Conservation (phyloP, 2,888 invertebrate genomes). For the Cosmia trapezina region DNA sequence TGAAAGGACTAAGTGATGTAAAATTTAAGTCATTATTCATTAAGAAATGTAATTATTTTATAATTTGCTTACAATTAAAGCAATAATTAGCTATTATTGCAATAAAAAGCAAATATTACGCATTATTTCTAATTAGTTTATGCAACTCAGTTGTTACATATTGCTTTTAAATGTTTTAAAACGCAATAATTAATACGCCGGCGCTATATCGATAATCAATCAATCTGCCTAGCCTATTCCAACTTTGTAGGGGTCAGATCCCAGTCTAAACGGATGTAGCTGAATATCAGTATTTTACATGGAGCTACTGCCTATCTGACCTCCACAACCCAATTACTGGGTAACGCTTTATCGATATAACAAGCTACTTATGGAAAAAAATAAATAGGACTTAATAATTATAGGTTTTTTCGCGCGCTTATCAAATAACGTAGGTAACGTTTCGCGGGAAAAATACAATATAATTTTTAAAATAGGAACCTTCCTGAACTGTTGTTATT, state of each 20-base stretch:
- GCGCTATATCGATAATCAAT: background rate
- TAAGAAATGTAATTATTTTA: conserved; percentile 51
- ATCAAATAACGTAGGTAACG: background rate
- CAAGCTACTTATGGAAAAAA: background rate
- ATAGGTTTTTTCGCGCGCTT: background rate
- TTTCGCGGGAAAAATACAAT: background rate
- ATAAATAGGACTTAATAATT: background rate
- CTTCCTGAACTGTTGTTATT: background rate
- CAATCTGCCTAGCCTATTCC: too few species aligned
- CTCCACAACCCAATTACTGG: too few species aligned
- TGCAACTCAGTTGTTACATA: conserved; percentile 2
- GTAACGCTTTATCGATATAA: too few species aligned
- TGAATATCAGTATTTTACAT: too few species aligned
- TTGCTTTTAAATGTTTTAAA: background rate
- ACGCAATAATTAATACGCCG: conserved; percentile 2
- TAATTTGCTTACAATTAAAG: conserved; percentile 48
- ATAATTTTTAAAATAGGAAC: conserved; percentile 5
- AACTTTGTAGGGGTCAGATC: too few species aligned
- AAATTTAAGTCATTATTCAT: conserved; percentile 63
- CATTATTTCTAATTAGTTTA: conserved; percentile 41
- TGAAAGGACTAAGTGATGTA: conserved; percentile 52
- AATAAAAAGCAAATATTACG: background rate
- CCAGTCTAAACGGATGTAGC: too few species aligned
- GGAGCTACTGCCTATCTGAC: too few species aligned
- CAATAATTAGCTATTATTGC: conserved; percentile 49